These are phyloP conservation scores for Paramuricea clavata DNA, from an alignment of 92 coral and sea anemone species.

Conservation along the genomic window DNA sequence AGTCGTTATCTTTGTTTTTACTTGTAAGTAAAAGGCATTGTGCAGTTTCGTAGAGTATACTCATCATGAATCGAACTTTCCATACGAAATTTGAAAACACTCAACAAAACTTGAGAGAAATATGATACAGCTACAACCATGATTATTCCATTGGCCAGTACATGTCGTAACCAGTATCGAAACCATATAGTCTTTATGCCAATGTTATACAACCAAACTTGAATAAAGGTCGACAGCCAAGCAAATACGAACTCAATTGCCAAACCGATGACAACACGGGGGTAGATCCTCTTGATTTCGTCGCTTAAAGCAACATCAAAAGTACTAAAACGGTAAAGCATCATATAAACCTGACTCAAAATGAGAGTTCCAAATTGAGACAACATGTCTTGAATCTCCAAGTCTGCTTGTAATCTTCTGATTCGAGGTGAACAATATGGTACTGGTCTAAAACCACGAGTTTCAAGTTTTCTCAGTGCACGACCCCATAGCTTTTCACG, in stretches of 20 bases:
- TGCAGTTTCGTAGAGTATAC: background rate
- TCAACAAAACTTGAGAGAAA: background rate
- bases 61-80: background rate
- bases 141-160: background rate
- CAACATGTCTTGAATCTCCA: slow-evolving; percentile 12
- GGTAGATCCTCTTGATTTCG: background rate
- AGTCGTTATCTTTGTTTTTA: too few relatives aligned
- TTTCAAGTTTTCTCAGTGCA: background rate
- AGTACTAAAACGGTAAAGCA: background rate
- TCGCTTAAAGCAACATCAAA: slow-evolving; percentile 4
- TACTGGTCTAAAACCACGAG: background rate
- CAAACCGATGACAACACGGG: background rate
- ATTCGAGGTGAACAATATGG: background rate
- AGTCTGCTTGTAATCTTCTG: background rate
- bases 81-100: background rate
- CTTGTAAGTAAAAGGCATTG: background rate
- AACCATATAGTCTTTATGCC: background rate
- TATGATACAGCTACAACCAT: background rate
- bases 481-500: background rate
- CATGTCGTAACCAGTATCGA: background rate
- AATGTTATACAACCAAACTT: background rate
- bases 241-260: background rate
- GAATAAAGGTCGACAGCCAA: slow-evolving; percentile 5
- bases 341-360: background rate
- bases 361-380: background rate